A percentile compares a stretch with the other conserved stretches of the same genome.
These are phyloP conservation scores for Psephotus haematonotus DNA, from an alignment of 2,113 vertebrate genomes.

Conservation along the genomic window DNA sequence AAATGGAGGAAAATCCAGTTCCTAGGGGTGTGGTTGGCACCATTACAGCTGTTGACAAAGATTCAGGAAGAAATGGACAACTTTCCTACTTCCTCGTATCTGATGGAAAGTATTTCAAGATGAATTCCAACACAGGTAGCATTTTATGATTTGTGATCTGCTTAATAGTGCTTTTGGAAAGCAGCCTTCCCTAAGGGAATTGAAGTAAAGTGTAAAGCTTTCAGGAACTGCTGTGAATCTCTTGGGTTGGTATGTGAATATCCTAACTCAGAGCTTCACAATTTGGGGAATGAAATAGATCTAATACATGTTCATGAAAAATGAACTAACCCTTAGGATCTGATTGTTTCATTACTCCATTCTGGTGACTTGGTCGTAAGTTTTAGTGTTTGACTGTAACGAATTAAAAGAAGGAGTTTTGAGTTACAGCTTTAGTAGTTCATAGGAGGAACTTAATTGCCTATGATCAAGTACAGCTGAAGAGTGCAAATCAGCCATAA, in stretches of 20 bases:
- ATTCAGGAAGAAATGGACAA: conserved; percentile 85
- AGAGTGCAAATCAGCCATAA: neutral
- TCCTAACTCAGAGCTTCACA: neutral
- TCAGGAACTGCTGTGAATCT: neutral
- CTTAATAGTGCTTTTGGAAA: conserved; percentile 8
- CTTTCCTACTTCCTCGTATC: conserved; percentile 91
- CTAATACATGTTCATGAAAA: neutral
- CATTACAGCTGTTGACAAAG: conserved; percentile 82
- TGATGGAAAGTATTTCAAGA: conserved; percentile 88
- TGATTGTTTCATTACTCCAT: neutral
- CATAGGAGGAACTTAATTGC: neutral
- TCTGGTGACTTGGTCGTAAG: neutral
- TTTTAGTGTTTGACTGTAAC: neutral
- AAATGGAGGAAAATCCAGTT: conserved; percentile 79
- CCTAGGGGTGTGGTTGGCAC: conserved; percentile 84
- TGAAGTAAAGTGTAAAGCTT: conserved; percentile 2
- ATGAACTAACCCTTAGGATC: neutral
- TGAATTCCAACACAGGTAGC: conserved; percentile 92
- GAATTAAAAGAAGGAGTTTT: neutral
- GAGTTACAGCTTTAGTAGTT: neutral
- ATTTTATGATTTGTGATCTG: conserved; percentile 21
- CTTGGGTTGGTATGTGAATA: neutral
- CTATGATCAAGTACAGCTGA: neutral
- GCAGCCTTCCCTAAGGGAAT: neutral
- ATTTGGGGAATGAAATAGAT: neutral